Conservation (phyloP, 1,140 invertebrate species). For the Hypothenemus hampei region DNA sequence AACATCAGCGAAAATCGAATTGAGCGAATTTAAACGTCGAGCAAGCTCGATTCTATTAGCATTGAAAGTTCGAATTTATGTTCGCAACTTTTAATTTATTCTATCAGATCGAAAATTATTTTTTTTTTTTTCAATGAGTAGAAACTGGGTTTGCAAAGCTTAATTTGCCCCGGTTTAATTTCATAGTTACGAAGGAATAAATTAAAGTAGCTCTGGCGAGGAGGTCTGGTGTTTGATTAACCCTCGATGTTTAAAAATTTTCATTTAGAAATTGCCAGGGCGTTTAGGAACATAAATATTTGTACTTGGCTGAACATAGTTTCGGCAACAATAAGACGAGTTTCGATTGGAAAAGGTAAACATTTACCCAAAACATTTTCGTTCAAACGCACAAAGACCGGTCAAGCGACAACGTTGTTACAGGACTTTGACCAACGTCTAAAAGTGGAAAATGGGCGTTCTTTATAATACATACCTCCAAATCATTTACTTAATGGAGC, state of each 20-base stretch:
- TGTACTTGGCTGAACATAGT: not conserved
- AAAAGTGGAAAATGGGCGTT: no score
- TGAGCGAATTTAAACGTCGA: not conserved
- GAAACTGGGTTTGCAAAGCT: not conserved
- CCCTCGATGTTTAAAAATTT: no score
- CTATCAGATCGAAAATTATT: not conserved
- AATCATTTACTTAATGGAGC: no score
- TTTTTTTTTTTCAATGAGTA: not conserved
- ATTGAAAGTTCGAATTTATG: not conserved
- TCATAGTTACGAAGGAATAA: no score
- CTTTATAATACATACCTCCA: no score
- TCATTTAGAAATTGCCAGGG: no score
- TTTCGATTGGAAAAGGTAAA: not conserved
- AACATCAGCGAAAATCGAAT: not conserved
- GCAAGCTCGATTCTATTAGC: not conserved
- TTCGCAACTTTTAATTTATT: not conserved
- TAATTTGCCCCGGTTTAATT: no score
- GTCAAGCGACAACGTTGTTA: no score
- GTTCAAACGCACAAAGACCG: no score
- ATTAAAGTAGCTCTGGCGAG: no score
- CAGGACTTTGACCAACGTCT: no score
- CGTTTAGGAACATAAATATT: not conserved
- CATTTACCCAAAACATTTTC: not conserved
- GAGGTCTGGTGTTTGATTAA: no score
- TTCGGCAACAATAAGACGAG: not conserved